Evolutionary conservation across 2,888 invertebrate genomes (phyloP), one percentile per base, ranked within the genome.

Genomic region (Hecatera dysodea): DNA sequence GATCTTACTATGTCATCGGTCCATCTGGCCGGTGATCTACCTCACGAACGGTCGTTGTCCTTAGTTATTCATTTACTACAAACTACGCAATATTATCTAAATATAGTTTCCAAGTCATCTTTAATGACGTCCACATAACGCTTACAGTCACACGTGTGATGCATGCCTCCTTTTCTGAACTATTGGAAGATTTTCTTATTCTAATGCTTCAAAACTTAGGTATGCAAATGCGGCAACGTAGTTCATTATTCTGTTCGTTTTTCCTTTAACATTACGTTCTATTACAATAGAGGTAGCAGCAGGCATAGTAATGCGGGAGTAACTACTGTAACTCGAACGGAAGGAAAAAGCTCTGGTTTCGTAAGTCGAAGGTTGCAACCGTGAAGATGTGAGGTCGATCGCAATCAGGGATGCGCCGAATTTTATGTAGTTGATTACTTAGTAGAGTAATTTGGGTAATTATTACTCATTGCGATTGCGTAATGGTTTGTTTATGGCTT

Each of bases 341-440:
- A 92, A 94, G 94, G 94, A 94, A 94, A 93, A 94, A 86, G 81
- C 81, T 78, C 76, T 60, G 59, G 88, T 91, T 90, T 93, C 89
- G 90, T 91, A 92, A 92, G 80, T 7, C 27, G 72, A 80, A 83
- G 72, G 84, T 85, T 88, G 89, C 88, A 86, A 81, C 89, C 89
- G 86, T 87, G 88, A 87, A 83, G 88, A 90, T 89, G 88, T 86
- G 86, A 89, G 83, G 82, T 83, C 90, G 88, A 86, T 85, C 64
- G 63, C 77, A 88, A 88, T 89, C 78, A 81, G 71, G 82, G 77
- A 87, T 85, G 76, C 78, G 80, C 82, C 68, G 83, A 79, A 82
- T 82, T 67, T 88, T 81, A 61, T 65, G 77, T 73, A 77, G 80
- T 70, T 69, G 59, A 77, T 70, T 72, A 75, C 69, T 77, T 27